phyloP scores from a whole-genome alignment of 2,888 invertebrate species.

The Heteromurus nitidus region DNA sequence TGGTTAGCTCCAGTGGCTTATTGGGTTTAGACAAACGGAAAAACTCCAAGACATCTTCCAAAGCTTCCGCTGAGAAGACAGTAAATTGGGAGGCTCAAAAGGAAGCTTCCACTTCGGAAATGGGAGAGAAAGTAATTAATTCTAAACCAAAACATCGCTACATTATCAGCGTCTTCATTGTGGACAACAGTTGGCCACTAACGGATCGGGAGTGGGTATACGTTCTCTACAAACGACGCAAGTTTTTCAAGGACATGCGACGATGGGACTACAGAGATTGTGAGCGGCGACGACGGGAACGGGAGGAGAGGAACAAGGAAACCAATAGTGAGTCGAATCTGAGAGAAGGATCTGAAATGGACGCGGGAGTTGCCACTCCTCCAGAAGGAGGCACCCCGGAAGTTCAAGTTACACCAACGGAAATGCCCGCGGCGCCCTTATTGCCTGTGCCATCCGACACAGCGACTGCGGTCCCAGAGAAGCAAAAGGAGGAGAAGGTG shows the following conservation, averaged over 20 bases:
- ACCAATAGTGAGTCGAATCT: constrained; percentile 10
- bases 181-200: constrained; percentile 35
- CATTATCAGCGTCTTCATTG: constrained; percentile 28
- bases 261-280: constrained; percentile 3
- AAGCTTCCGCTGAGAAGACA: neutral
- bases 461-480: neutral
- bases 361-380: neutral
- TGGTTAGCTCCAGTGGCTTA: neutral
- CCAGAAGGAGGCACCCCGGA: too few relatives aligned
- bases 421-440: too few relatives aligned
- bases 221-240: constrained; percentile 31
- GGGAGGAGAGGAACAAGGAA: constrained; percentile 14
- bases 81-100: neutral
- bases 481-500: neutral
- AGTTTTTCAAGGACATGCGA: constrained; percentile 23
- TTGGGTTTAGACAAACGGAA: neutral
- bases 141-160: constrained; percentile 25
- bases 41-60: neutral
- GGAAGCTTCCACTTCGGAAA: neutral
- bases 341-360: neutral
- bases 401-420: neutral
- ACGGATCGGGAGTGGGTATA: constrained; percentile 37
- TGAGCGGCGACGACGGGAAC: neutral
- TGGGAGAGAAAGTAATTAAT: neutral
- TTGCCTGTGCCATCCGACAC: too few relatives aligned